These are phyloP conservation scores for Axea sp. DNA, from an alignment of 2,888 invertebrate species.

Conservation along the genomic window DNA sequence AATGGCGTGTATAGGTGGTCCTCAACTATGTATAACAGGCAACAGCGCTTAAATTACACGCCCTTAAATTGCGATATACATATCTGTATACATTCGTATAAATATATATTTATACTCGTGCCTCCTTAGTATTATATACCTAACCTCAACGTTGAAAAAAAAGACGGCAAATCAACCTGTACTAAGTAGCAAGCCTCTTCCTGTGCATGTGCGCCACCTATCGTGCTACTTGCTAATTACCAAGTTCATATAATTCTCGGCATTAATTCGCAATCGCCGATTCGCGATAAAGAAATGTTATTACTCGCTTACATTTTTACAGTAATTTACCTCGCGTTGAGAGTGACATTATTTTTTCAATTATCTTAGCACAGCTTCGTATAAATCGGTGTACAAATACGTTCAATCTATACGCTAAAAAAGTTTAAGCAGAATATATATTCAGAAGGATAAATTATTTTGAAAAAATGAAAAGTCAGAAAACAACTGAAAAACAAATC, in stretches of 20 bases:
- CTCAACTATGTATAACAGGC: conserved; percentile 47
- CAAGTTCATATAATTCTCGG: background rate
- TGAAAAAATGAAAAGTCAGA: too few species aligned
- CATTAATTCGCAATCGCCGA: conserved; percentile 23
- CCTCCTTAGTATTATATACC: conserved; percentile 8
- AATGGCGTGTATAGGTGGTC: conserved; percentile 46
- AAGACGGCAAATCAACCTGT: conserved; percentile 4
- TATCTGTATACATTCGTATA: conserved; percentile 18
- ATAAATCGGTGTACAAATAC: too few species aligned
- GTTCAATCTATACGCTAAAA: too few species aligned
- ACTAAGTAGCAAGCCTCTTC: conserved; percentile 37
- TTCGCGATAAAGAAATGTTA: conserved; percentile 23
- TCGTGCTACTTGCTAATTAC: conserved; percentile 51
- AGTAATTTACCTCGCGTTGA: too few species aligned
- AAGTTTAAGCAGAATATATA: too few species aligned
- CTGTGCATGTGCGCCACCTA: conserved; percentile 43
- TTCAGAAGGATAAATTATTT: too few species aligned
- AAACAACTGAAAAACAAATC: too few species aligned
- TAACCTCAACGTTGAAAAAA: conserved; percentile 10
- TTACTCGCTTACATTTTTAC: too few species aligned
- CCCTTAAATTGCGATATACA: conserved; percentile 28
- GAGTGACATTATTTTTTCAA: too few species aligned
- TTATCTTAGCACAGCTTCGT: too few species aligned
- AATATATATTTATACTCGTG: conserved; percentile 9
- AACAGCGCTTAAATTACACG: conserved; percentile 32